Evolutionary conservation across 2,888 invertebrate genomes (phyloP).

Genomic region (Epirrita christyi): DNA sequence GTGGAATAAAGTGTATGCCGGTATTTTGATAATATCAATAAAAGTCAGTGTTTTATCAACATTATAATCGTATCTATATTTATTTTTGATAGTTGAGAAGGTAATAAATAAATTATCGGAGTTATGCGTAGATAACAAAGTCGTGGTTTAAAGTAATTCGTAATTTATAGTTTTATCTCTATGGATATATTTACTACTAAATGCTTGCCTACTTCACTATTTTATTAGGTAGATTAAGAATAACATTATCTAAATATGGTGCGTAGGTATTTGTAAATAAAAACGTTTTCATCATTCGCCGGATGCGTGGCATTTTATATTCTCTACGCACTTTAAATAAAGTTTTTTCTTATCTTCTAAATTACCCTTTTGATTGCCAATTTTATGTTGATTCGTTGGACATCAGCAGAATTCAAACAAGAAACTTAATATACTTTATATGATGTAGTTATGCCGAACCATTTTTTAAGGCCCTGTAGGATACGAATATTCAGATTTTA

Average conservation of each 20-base stretch:
- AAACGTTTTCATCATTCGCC: neutral
- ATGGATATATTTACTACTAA: slow-evolving; percentile 15
- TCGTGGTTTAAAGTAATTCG: neutral
- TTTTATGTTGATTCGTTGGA: neutral
- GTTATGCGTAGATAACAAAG: neutral
- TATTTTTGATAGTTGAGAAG: neutral
- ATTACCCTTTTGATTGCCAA: neutral
- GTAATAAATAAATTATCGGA: slow-evolving; percentile 3
- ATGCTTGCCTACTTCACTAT: slow-evolving; percentile 27
- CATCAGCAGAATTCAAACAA: neutral
- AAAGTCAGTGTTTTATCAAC: neutral
- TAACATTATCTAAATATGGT: neutral
- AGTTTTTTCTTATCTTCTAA: neutral
- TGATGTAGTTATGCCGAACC: too few relatives aligned
- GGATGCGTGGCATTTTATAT: neutral
- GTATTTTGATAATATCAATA: neutral
- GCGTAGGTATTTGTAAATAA: neutral
- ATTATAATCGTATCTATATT: neutral
- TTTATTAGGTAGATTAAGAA: slow-evolving; percentile 24
- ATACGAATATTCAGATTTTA: too few relatives aligned
- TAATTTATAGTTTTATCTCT: slow-evolving; percentile 7
- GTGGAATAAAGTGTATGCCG: neutral
- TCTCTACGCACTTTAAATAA: neutral
- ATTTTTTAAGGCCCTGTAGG: too few relatives aligned
- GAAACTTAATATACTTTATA: neutral